phyloP scores from a whole-genome alignment of 2,797 vertebrate genomes.

The Mionectes olivaceus region DNA sequence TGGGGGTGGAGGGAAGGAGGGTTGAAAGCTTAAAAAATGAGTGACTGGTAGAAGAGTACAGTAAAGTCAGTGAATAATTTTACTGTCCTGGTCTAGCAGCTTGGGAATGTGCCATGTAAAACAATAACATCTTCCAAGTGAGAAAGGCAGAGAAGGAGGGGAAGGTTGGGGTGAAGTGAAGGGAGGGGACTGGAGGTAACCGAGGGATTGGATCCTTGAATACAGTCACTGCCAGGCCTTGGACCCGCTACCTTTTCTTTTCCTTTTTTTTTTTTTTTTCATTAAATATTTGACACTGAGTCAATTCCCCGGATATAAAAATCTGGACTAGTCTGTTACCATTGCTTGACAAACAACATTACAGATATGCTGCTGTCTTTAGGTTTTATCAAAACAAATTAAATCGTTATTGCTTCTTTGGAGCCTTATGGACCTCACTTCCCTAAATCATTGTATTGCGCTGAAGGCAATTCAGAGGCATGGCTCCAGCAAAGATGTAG shows the following conservation, averaged over 20 bases:
- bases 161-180: not conserved
- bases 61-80: conserved; percentile 73
- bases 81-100: conserved; percentile 70
- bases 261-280: not conserved
- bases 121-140: conserved; percentile 71
- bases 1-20: conserved; percentile 14
- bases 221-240: conserved; percentile 9
- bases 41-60: conserved; percentile 68
- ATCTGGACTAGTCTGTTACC: not conserved
- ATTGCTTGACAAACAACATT: not conserved
- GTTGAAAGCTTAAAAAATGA: conserved; percentile 63
- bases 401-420: conserved; percentile 18
- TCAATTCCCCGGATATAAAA: conserved; percentile 43
- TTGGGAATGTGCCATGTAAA: conserved; percentile 77
- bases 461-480: not conserved
- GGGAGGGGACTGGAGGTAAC: not conserved
- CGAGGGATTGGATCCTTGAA: not conserved
- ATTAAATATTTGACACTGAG: conserved; percentile 56
- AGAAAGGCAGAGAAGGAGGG: conserved; percentile 46
- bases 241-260: conserved; percentile 8
- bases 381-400: not conserved
- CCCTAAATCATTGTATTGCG: not conserved
- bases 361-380: conserved; percentile 19
- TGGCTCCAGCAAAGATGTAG: not conserved
- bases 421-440: not conserved